phyloP scores from a whole-genome alignment of 2,888 invertebrate genomes.

The Dermolepida albohirtum region DNA sequence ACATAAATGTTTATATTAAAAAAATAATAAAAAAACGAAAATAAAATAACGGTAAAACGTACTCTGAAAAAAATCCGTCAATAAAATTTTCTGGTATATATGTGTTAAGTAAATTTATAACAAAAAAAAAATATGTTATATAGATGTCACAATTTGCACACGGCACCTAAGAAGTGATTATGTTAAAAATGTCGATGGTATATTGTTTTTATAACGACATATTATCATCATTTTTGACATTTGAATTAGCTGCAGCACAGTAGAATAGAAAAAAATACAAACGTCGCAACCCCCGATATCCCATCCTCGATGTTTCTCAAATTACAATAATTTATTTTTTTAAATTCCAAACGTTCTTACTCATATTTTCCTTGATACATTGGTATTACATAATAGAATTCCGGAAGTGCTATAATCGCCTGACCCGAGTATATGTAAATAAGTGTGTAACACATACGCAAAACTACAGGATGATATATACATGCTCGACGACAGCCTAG shows the following conservation, averaged over 20 bases:
- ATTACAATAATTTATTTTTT: conserved; percentile 12
- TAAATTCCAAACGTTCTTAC: too few species aligned
- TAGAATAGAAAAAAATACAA: conserved; percentile 53
- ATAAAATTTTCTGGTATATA: conserved; percentile 58
- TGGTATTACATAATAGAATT: neutral
- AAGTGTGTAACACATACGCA: conserved; percentile 8
- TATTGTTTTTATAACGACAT: neutral
- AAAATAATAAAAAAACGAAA: conserved; percentile 52
- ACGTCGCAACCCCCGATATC: conserved; percentile 56
- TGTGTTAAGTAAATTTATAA: conserved; percentile 49
- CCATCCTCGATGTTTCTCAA: conserved; percentile 46
- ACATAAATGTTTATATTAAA: conserved; percentile 57
- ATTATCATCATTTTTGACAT: conserved; percentile 15
- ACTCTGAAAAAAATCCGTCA: conserved; percentile 54
- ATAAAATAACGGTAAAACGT: conserved; percentile 18
- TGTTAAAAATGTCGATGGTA: conserved; percentile 8
- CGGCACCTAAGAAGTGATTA: conserved; percentile 54
- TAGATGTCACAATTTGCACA: conserved; percentile 61
- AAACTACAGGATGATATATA: conserved; percentile 47
- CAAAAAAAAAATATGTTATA: conserved; percentile 50
- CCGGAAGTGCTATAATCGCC: conserved; percentile 42
- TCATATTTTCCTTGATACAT: too few species aligned
- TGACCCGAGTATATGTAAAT: conserved; percentile 46
- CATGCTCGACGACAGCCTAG: conserved; percentile 48
- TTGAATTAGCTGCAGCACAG: conserved; percentile 49